Evolutionary conservation across 2,113 vertebrate genomes (phyloP), one percentile per base, ranked within the genome.

Genomic region (Puntigrus tetrazona): DNA sequence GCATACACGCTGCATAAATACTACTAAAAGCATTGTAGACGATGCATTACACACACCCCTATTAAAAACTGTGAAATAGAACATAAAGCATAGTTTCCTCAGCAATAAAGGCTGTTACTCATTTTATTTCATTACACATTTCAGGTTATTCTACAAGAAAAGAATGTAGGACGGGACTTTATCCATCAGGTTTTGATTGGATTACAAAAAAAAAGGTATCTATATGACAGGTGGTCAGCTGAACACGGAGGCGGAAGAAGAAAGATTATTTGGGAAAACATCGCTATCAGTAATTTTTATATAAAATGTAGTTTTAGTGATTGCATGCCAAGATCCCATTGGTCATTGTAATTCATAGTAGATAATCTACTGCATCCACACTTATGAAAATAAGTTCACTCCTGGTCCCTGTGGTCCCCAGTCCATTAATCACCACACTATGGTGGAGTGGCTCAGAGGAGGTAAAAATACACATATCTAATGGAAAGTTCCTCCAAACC

Each of bases 371-470:
- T 67, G 45, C 70, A 67, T 84, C 16, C 22, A 75, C 29, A 36
- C 41, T 75, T 43, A 82, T 82, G 50, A 50, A 57, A 82, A 69
- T 70, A 57, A 79, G 14, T 83, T 78, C 18, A 31, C 50, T 41
- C 27, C 10, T 22, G n/a, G 72, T 69, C 72, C 52, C 14, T 20
- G 10, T 59, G 47, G 50, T 82, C 63, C 65, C 41, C 47, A 82
- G 45, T 20, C 55, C 36, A 79, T 83, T 86, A 83, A 86, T 86
- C 75, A 84, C 57, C 7, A 52, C 63, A 36, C 43, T n/a, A 78
- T 63, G 18, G 61, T 14, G 16, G 25, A 47, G 50, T 41, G 65
- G 20, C 27, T 52, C 10, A 13, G 36, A 69, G 11, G 16, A 63
- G 59, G 45, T 57, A 63, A 83, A 86, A 78, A n/a, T 20, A 57